These are phyloP conservation scores for Aplodontia rufa DNA, from an alignment of 2,113 vertebrate species.

Conservation along the genomic window DNA sequence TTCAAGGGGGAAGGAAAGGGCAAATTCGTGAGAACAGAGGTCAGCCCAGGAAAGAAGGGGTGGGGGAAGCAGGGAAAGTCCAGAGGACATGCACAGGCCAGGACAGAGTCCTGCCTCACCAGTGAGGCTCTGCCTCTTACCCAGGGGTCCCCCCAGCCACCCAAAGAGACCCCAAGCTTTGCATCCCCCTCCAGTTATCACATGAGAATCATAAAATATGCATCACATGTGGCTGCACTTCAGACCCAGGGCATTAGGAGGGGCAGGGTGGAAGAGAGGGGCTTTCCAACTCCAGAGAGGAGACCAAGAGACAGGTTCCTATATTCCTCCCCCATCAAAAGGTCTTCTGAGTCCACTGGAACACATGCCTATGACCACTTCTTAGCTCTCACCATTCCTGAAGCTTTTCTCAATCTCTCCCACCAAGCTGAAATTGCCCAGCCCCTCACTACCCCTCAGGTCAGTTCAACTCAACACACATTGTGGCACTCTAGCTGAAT, in stretches of 20 bases:
- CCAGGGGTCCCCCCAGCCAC: neutral
- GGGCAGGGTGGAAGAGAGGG: neutral
- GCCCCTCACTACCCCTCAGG: neutral
- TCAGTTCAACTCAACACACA: neutral
- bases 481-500: neutral
- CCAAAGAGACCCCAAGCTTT: neutral
- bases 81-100: neutral
- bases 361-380: neutral
- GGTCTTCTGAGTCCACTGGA: neutral
- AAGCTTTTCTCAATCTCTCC: neutral
- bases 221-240: neutral
- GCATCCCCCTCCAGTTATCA: neutral
- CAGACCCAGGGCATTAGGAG: neutral
- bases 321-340: neutral
- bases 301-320: neutral
- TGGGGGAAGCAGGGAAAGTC: neutral
- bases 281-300: neutral
- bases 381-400: neutral
- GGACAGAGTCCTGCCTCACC: neutral
- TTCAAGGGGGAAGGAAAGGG: slow-evolving; percentile 78
- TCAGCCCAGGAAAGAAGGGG: neutral
- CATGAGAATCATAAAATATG: neutral
- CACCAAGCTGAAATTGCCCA: neutral
- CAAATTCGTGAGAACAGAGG: slow-evolving; percentile 65
- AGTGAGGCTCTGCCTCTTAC: neutral